Evolutionary conservation across 2,113 vertebrate species (phyloP).

Genomic region (Gymnorhina tibicen): DNA sequence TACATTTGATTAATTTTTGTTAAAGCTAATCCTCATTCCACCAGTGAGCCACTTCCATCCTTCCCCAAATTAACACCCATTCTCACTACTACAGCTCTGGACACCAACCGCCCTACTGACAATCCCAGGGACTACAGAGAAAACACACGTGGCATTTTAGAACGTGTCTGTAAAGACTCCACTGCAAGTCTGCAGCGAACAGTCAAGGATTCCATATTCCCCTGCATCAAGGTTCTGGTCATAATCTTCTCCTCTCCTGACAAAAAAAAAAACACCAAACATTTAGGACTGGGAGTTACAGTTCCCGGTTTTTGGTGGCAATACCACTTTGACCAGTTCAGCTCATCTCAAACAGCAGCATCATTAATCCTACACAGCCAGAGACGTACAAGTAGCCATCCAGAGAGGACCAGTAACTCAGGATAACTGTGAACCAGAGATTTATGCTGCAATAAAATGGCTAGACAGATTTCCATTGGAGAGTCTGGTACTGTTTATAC

Average conservation of each 20-base stretch:
- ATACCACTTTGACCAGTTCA: background rate
- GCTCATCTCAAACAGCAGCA: background rate
- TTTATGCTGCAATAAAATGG: background rate
- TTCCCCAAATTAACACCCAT: background rate
- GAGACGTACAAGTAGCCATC: background rate
- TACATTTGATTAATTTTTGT: background rate
- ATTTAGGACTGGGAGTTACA: background rate
- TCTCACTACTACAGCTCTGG: background rate
- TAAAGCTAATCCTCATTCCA: background rate
- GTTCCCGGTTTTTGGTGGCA: background rate
- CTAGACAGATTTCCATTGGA: background rate
- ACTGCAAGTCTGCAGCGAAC: background rate
- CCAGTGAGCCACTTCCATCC: background rate
- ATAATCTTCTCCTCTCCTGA: background rate
- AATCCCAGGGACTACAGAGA: background rate
- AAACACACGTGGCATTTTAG: background rate
- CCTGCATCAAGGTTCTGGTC: background rate
- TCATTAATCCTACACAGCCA: background rate
- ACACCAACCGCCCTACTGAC: background rate
- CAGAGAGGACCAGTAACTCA: background rate
- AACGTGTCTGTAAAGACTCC: background rate
- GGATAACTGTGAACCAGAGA: background rate
- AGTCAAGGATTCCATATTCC: background rate
- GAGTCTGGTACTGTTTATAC: background rate
- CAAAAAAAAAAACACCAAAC: background rate